Base-by-base conservation (phyloP, 2,888 invertebrate genomes). In the Steinernema hermaphroditum region DNA sequence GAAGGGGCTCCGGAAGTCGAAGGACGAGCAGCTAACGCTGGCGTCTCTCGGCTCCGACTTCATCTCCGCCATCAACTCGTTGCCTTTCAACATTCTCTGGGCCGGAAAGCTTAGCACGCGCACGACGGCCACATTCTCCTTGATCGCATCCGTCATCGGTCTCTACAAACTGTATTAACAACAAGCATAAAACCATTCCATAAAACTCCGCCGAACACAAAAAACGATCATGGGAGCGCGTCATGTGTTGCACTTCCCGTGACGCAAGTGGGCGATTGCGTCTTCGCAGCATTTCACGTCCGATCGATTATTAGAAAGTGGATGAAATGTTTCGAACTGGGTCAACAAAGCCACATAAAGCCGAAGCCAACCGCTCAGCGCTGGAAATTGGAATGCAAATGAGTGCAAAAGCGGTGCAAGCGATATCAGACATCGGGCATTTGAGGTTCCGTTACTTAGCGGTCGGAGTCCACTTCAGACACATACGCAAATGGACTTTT, bases 61-160 rank as follows among this genome's bases (percentile, higher is more conserved):
- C 41, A 75, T 81, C 57, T 78, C 80, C 37, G 84, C 81, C 8
- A 72, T 79, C 27, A 80, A 81, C 68, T 77, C 79, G 6, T 68
- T 84, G 0, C 84, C 84, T 0, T 75, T 76, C 68, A 73, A 78
- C 46, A 70, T 83, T 32, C 71, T 83, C 12, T 83, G 83, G 83
- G 78, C 83, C 14, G 83, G 83, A 49, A 79, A 80, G 72, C 69
- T 83, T 43, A 75, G 77, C 22, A 71, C 77, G 29, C 70, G 77
- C 34, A 79, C 80, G 43, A 72, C 76, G n/a, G 81, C 82, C 22
- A 72, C 73, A 0, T 81, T 83, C 69, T 83, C 82, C 1, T 71
- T 83, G 22, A 68, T 83, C 41, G 83, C 83, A 1, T 83, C 83
- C 2, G 75, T 79, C 62, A 83, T 83, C 70, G 83, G 83, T 41